Evolutionary conservation across 2,888 invertebrate genomes (phyloP).

Genomic region (Desoria tigrina): DNA sequence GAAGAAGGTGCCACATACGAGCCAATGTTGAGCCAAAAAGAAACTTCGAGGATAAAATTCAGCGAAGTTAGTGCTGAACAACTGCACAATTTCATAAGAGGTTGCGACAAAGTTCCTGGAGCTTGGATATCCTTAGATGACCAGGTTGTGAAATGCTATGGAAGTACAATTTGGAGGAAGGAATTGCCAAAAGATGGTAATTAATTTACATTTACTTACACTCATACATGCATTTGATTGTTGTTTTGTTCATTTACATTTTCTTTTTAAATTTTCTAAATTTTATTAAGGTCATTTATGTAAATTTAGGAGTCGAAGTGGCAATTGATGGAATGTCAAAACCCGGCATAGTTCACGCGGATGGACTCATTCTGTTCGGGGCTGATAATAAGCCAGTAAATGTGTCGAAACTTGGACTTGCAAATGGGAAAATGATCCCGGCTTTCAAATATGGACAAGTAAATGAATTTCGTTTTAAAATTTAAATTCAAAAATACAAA

Average conservation of each 20-base stretch:
- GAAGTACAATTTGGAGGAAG: conserved; percentile 71
- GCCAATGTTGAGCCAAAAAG: conserved; percentile 81
- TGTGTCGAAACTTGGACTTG: conserved; percentile 28
- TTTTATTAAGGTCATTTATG: too few species aligned
- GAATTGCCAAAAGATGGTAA: conserved; percentile 61
- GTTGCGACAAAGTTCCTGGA: conserved; percentile 91
- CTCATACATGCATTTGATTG: too few species aligned
- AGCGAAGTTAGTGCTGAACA: conserved; percentile 66
- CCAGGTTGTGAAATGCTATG: conserved; percentile 74
- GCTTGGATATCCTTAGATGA: conserved; percentile 70
- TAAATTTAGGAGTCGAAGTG: conserved; percentile 58
- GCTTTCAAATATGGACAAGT: conserved; percentile 73
- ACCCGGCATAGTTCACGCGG: conserved; percentile 72
- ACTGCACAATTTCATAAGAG: conserved; percentile 92
- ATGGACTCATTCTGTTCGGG: conserved; percentile 79
- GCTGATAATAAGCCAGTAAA: conserved; percentile 74
- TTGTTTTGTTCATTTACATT: too few species aligned
- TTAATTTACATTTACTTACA: too few species aligned
- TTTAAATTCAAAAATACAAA: too few species aligned
- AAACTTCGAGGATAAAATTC: conserved; percentile 69
- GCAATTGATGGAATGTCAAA: conserved; percentile 65
- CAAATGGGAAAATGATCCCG: conserved; percentile 65
- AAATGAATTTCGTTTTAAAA: background rate
- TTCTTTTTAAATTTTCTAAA: too few species aligned
- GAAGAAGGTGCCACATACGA: conserved; percentile 92